Evolutionary conservation across 2,888 invertebrate species (phyloP), one percentile per base, ranked within the genome.

Genomic region (Augochlorella aurata): DNA sequence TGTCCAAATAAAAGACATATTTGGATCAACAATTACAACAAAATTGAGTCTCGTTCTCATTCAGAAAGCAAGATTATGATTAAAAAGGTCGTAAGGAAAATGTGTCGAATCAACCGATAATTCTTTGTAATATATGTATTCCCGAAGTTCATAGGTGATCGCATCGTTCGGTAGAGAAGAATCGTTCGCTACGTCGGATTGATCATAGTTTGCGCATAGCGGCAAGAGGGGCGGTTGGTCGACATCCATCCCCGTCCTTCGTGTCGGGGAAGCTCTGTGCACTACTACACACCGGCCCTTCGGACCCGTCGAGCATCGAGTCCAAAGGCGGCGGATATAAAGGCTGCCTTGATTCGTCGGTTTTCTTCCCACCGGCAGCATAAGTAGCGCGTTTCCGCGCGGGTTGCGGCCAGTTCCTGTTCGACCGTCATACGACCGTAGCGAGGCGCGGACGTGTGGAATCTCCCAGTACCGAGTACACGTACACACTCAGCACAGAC

Each of bases 321-420:
- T 83, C 87, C 75, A 83, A 84, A 82, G 77, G 72, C 80, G 74
- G 67, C 24, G 72, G 24, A 70, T 66, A 65, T 76, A 71, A 74
- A 72, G 78, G 58, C 80, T 49, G 79, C 52, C 71, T 85, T 79
- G 79, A 83, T 83, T 81, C 81, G 79, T 81, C 73, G 79, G 74
- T 84, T 85, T 87, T 79, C 85, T 85, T 87, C 80, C 80, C 80
- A 87, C 82, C 84, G 82, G 94, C 75, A 85, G 87, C 90, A 92
- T 92, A 92, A 92, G 91, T 92, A 92, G 91, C 90, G 87, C 89
- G 90, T 87, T 90, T 88, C 88, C 89, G 90, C 90, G 90, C 90
- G 87, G 86, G 77, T 88, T 81, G 84, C 88, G 84, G 86, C 89
- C 92, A 92, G 92, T 92, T 89, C 88, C 88, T 88, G 89, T 89